These are phyloP conservation scores for Pristionchus japonicus DNA, from an alignment of 2,888 invertebrate genomes.

Conservation along the genomic window DNA sequence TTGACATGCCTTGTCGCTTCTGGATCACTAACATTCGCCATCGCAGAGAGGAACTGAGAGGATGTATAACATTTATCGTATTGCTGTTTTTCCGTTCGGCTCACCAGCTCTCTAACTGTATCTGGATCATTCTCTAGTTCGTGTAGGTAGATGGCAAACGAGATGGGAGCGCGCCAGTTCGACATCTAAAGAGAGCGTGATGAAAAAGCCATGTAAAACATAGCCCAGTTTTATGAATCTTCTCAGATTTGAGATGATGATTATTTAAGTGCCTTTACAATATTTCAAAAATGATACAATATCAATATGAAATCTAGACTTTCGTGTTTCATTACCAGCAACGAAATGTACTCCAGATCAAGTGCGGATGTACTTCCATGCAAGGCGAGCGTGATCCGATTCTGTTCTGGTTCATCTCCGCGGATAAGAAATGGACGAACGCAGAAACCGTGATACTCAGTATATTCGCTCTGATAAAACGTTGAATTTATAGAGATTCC, in stretches of 20 bases:
- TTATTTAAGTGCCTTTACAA: no score
- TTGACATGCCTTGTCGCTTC: conserved; percentile 13
- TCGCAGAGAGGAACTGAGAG: conserved; percentile 18
- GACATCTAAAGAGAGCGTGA: no score
- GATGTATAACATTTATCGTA: neutral
- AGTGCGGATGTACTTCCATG: neutral
- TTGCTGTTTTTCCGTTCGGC: no score
- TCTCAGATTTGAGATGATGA: no score
- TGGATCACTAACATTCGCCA: neutral
- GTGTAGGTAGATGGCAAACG: conserved; percentile 9
- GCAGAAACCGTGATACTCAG: conserved; percentile 22
- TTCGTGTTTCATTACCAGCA: neutral
- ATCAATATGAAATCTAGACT: neutral
- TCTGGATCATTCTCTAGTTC: neutral
- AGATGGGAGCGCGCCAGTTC: conserved; percentile 28
- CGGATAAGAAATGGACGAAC: conserved; percentile 22
- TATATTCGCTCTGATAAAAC: neutral
- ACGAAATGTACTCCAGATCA: conserved; percentile 3
- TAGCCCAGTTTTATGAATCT: no score
- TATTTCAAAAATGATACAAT: no score
- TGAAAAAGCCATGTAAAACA: no score
- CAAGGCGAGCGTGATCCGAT: neutral
- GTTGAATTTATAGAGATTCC: no score
- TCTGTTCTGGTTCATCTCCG: neutral
- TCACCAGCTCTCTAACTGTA: neutral